phyloP scores from a whole-genome alignment of 2,888 invertebrate species.

The Latrodectus elegans region DNA sequence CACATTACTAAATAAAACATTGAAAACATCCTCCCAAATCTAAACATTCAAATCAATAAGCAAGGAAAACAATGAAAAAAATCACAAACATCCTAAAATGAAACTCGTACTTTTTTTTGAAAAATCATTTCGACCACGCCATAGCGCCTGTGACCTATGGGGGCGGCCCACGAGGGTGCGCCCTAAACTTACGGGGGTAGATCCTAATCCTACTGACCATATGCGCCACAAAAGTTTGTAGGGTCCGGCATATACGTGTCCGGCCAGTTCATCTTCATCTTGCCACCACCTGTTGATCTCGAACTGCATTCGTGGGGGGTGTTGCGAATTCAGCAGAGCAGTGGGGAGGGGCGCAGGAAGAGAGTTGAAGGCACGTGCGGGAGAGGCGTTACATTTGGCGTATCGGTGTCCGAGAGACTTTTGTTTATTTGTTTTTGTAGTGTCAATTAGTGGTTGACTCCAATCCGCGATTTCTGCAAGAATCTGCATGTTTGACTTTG shows the following conservation, averaged over 20 bases:
- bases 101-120: background rate
- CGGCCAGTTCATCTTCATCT: background rate
- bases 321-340: background rate
- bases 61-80: background rate
- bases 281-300: background rate
- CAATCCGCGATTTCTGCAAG: no score
- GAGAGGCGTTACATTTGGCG: slow-evolving; percentile 40
- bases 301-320: background rate
- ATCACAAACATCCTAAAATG: background rate
- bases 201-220: slow-evolving; percentile 37
- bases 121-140: background rate
- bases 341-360: background rate
- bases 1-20: no score
- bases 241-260: background rate
- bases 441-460: slow-evolving; percentile 4
- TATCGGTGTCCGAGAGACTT: slow-evolving; percentile 16
- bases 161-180: slow-evolving; percentile 13
- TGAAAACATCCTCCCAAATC: slow-evolving; percentile 4
- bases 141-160: background rate
- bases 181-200: slow-evolving; percentile 7
- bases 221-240: slow-evolving; percentile 11
- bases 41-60: slow-evolving; percentile 2
- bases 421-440: slow-evolving; percentile 6
- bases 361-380: slow-evolving; percentile 29
- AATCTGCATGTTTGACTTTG: no score